These are phyloP conservation scores for Stegostoma tigrinum DNA, from an alignment of 2,113 vertebrate species.

Conservation along the genomic window DNA sequence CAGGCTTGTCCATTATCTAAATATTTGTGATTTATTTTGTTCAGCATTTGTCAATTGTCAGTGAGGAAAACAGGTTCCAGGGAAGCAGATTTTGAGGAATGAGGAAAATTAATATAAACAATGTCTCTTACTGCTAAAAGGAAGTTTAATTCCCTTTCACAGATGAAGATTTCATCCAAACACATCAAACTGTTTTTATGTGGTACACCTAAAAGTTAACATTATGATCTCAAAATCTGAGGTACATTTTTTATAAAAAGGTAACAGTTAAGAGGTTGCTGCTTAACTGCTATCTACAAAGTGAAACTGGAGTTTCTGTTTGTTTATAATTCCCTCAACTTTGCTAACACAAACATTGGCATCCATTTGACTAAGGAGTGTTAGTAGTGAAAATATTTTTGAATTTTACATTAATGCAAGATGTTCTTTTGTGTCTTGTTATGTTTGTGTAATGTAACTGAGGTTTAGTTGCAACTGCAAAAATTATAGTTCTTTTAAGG, in stretches of 20 bases:
- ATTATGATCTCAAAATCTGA: neutral
- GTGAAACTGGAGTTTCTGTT: neutral
- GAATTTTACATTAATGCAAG: neutral
- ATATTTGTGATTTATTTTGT: neutral
- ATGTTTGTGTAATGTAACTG: neutral
- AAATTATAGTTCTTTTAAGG: neutral
- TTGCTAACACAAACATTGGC: neutral
- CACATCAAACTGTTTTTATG: neutral
- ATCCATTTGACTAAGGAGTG: neutral
- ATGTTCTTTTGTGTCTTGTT: neutral
- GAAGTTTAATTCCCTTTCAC: neutral
- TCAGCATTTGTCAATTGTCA: neutral
- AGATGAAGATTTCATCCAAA: neutral
- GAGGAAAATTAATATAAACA: neutral
- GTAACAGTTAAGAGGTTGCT: neutral
- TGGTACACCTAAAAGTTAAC: neutral
- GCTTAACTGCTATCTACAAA: neutral
- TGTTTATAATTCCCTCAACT: neutral
- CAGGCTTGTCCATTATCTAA: neutral
- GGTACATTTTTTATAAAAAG: neutral
- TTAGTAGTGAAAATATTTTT: neutral
- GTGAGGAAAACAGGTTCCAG: neutral
- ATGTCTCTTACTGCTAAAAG: neutral
- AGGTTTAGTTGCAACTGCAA: neutral
- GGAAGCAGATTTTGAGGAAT: neutral